Conservation (phyloP, 2,888 invertebrate species). For the Brachypterus glaber region DNA sequence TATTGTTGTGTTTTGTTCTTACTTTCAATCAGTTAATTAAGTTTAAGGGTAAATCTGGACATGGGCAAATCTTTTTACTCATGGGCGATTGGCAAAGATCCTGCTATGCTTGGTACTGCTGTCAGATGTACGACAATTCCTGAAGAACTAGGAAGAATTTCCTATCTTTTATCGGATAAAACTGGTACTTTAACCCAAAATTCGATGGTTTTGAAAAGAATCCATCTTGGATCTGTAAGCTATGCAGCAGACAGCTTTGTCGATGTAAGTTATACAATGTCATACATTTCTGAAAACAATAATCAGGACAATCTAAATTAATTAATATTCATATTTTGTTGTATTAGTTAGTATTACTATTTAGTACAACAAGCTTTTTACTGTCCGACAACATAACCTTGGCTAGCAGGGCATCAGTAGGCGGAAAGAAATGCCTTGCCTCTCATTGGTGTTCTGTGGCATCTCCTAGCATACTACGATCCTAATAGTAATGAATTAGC, state of each 20-base stretch:
- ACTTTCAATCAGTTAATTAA: slow-evolving; percentile 35
- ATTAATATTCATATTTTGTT: no score
- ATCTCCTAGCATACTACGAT: no score
- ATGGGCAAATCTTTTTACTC: slow-evolving; percentile 98
- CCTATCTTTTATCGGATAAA: slow-evolving; percentile 95
- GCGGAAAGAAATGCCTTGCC: no score
- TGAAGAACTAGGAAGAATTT: slow-evolving; percentile 93
- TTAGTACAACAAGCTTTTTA: no score
- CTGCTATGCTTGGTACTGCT: slow-evolving; percentile 86
- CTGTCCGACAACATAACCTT: no score
- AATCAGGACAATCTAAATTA: no score
- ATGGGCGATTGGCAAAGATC: slow-evolving; percentile 91
- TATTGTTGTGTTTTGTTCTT: neutral
- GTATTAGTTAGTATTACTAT: no score
- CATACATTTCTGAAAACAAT: no score
- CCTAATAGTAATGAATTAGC: no score
- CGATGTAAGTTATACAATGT: slow-evolving; percentile 46
- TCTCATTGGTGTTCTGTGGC: no score
- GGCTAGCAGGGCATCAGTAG: no score
- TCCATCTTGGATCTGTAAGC: slow-evolving; percentile 88
- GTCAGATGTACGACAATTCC: slow-evolving; percentile 97
- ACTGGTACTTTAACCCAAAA: slow-evolving; percentile 98
- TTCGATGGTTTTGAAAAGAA: slow-evolving; percentile 95
- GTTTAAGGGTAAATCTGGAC: slow-evolving; percentile 94
- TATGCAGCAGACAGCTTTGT: slow-evolving; percentile 81